Conservation (phyloP, 2,797 vertebrate species). For the Acrossocheilus wenchowensis region DNA sequence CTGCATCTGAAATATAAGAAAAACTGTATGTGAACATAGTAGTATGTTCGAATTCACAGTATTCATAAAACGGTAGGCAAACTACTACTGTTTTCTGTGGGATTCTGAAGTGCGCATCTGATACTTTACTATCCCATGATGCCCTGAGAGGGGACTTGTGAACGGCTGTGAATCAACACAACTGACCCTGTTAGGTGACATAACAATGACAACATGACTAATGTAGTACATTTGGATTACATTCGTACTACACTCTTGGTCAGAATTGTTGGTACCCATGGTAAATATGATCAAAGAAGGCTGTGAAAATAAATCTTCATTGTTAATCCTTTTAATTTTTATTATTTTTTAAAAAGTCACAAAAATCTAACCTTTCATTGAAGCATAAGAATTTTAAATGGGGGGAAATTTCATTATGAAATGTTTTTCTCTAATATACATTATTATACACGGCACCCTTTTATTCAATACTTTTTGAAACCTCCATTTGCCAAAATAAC, state of each 20-base stretch:
- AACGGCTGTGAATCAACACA: background rate
- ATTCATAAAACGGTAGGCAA: background rate
- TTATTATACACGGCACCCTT: no score
- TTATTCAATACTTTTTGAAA: no score
- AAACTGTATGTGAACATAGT: background rate
- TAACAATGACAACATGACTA: background rate
- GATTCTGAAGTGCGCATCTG: background rate
- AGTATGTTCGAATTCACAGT: background rate
- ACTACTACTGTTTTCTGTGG: background rate
- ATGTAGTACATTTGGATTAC: background rate
- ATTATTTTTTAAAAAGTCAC: no score
- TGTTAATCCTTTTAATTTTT: no score
- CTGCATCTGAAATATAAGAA: background rate
- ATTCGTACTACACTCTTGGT: background rate
- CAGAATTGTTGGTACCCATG: no score
- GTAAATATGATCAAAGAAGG: no score
- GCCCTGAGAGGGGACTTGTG: background rate
- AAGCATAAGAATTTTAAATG: no score
- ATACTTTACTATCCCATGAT: background rate
- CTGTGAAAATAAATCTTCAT: no score
- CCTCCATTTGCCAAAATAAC: no score
- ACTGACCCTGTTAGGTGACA: background rate
- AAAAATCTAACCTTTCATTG: no score
- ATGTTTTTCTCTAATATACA: no score
- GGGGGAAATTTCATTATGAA: no score